A percentile compares a stretch with the other conserved stretches of the same genome.
Conservation (phyloP, 2,113 vertebrate genomes). For the Pristiophorus japonicus region DNA sequence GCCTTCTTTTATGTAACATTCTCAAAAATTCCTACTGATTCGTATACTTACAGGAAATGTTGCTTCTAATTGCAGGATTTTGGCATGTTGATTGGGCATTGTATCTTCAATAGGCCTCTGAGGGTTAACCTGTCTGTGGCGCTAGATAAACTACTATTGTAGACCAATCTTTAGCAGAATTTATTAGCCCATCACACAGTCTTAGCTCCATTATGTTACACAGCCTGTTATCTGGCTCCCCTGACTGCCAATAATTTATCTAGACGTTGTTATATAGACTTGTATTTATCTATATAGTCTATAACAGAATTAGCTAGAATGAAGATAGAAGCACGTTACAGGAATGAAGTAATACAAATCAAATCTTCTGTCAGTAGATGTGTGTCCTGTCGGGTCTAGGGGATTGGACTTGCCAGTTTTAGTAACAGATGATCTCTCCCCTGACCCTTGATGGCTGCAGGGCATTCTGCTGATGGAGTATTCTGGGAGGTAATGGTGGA, state of each 20-base stretch:
- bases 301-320: constrained; percentile 38
- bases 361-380: constrained; percentile 38
- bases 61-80: constrained; percentile 34
- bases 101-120: constrained; percentile 34
- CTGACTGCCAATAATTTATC: constrained; percentile 38
- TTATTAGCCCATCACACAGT: constrained; percentile 38
- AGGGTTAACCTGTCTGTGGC: constrained; percentile 38
- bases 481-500: constrained; percentile 39
- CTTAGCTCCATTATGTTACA: constrained; percentile 38
- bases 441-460: constrained; percentile 37
- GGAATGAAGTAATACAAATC: constrained; percentile 38
- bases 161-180: constrained; percentile 38
- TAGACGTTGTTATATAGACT: constrained; percentile 38
- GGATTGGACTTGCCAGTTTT: constrained; percentile 39
- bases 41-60: background rate
- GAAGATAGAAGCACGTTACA: constrained; percentile 38
- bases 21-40: background rate
- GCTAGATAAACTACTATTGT: constrained; percentile 37
- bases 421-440: constrained; percentile 40
- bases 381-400: constrained; percentile 37
- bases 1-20: background rate
- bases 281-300: constrained; percentile 38
- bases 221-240: constrained; percentile 37
- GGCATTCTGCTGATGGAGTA: constrained; percentile 37
- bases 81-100: constrained; percentile 36